Evolutionary conservation across 2,113 vertebrate species (phyloP).

Genomic region (Perca fluviatilis): DNA sequence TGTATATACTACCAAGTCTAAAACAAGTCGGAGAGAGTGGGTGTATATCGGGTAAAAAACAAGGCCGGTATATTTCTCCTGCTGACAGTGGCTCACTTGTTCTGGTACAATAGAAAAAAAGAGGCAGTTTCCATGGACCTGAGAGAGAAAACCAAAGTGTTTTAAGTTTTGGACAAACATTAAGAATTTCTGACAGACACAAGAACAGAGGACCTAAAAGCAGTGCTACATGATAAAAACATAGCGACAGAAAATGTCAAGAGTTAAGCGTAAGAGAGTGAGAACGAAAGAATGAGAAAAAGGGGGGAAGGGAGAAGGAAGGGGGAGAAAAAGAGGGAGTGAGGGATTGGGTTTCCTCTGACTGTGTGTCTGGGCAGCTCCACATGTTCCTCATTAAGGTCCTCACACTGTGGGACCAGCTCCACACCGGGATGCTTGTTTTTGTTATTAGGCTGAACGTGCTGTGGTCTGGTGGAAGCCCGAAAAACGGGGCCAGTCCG

Average conservation of each 20-base stretch:
- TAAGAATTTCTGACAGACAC: slow-evolving; percentile 1
- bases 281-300: slow-evolving; percentile 52
- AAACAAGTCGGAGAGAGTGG: slow-evolving; percentile 47
- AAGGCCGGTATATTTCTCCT: slow-evolving; percentile 64
- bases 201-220: slow-evolving; percentile 20
- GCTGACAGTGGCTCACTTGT: slow-evolving; percentile 76
- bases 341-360: slow-evolving; percentile 86
- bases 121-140: background rate
- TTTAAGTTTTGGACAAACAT: slow-evolving; percentile 10
- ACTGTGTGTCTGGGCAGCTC: slow-evolving; percentile 85
- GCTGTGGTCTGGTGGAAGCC: slow-evolving; percentile 80
- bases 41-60: slow-evolving; percentile 59
- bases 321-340: slow-evolving; percentile 51
- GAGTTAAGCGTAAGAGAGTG: slow-evolving; percentile 48
- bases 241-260: slow-evolving; percentile 32
- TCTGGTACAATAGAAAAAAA: slow-evolving; percentile 69
- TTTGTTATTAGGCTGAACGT: slow-evolving; percentile 86
- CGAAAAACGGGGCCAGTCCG: slow-evolving; percentile 59
- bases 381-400: slow-evolving; percentile 88
- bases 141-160: background rate
- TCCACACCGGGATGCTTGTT: slow-evolving; percentile 85
- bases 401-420: slow-evolving; percentile 84
- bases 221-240: slow-evolving; percentile 15
- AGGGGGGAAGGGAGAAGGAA: slow-evolving; percentile 63
- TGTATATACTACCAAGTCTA: slow-evolving; percentile 63